These are phyloP conservation scores for Stenotaenia linearis DNA, from an alignment of 2,888 invertebrate genomes.

Conservation along the genomic window DNA sequence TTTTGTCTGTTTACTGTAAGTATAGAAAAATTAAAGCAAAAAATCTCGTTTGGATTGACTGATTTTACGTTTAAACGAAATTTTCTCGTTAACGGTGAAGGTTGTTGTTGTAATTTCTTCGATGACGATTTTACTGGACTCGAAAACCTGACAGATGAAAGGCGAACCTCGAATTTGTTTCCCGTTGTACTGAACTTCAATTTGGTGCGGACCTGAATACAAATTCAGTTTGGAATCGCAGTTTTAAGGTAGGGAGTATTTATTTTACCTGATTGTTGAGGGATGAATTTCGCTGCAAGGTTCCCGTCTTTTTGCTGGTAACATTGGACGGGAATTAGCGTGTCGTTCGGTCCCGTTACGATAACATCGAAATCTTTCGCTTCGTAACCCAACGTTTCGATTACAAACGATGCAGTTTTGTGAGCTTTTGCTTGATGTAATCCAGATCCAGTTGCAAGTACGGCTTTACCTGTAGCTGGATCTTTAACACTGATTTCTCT, in stretches of 20 bases:
- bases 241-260: neutral
- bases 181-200: slow-evolving; percentile 84
- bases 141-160: slow-evolving; percentile 86
- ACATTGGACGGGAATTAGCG: slow-evolving; percentile 78
- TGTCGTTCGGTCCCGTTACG: slow-evolving; percentile 54
- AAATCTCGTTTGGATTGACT: slow-evolving; percentile 28
- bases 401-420: slow-evolving; percentile 76
- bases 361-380: slow-evolving; percentile 81
- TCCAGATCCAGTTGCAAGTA: slow-evolving; percentile 71
- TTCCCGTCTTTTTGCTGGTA: slow-evolving; percentile 95
- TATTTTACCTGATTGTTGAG: slow-evolving; percentile 50
- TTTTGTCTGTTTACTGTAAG: slow-evolving; percentile 67
- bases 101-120: slow-evolving; percentile 59
- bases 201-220: slow-evolving; percentile 51
- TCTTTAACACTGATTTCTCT: slow-evolving; percentile 56
- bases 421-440: slow-evolving; percentile 78
- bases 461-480: slow-evolving; percentile 67
- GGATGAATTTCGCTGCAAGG: slow-evolving; percentile 86
- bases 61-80: slow-evolving; percentile 65
- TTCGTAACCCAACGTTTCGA: slow-evolving; percentile 77
- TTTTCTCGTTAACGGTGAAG: slow-evolving; percentile 64
- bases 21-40: slow-evolving; percentile 39
- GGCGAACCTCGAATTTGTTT: slow-evolving; percentile 89
- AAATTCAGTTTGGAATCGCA: slow-evolving; percentile 1
- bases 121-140: slow-evolving; percentile 73